A percentile compares a stretch with the other conserved stretches of the same genome.
Conservation (phyloP, 2,113 vertebrate genomes). For the Eolophus roseicapilla region DNA sequence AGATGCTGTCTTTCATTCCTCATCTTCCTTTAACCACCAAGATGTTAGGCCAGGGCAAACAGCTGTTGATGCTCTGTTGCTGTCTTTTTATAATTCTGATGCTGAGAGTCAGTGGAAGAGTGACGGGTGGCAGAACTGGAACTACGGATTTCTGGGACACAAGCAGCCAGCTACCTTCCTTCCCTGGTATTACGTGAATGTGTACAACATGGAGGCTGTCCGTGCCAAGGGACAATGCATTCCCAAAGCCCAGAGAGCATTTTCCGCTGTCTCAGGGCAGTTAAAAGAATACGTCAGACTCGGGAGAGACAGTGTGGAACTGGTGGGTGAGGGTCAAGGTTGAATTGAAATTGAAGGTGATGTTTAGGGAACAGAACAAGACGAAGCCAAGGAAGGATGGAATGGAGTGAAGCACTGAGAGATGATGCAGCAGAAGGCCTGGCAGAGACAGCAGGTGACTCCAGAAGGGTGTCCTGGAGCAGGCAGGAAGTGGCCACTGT, state of each 20-base stretch:
- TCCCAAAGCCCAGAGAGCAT: neutral
- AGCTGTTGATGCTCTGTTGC: neutral
- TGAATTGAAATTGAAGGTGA: neutral
- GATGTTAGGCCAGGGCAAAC: neutral
- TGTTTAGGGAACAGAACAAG: neutral
- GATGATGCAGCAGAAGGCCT: neutral
- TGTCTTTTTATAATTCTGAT: neutral
- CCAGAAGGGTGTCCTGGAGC: neutral
- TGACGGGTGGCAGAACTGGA: neutral
- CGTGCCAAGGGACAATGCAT: rapidly evolving
- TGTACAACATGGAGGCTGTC: neutral
- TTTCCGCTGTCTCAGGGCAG: neutral
- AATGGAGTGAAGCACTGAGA: neutral
- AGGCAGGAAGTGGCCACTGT: neutral
- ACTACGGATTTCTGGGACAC: neutral
- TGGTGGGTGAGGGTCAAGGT: neutral
- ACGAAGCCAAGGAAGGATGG: neutral
- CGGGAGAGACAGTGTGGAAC: neutral
- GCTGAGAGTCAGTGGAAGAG: neutral
- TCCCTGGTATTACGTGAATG: neutral
- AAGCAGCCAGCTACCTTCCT: neutral
- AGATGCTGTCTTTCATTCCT: neutral
- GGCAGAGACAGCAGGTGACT: neutral
- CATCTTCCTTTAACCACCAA: neutral
- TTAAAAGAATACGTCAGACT: neutral